Conservation (phyloP, 23 tunicate genomes). For the Botrylloides violaceus region DNA sequence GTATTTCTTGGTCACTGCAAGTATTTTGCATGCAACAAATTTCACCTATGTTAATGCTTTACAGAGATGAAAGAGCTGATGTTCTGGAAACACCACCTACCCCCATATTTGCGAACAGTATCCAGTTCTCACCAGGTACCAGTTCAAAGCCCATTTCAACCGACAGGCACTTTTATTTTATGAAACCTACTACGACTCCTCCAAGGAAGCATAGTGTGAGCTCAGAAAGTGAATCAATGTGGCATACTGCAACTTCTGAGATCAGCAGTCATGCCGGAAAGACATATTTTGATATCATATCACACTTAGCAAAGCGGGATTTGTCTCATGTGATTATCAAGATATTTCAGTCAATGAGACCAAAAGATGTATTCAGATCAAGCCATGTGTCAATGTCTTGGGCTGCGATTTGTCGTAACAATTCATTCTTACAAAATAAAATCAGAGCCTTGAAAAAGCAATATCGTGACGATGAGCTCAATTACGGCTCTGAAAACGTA, state of each 20-base stretch:
- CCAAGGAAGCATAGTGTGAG: neutral
- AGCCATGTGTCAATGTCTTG: slow-evolving; percentile 19
- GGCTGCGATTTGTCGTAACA: neutral
- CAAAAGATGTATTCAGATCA: slow-evolving; percentile 10
- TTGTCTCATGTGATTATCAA: slow-evolving; percentile 18
- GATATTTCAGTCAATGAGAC: neutral
- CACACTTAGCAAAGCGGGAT: neutral
- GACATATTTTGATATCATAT: slow-evolving; percentile 6
- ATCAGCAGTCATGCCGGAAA: neutral
- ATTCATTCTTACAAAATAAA: slow-evolving; percentile 1
- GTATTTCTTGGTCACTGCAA: neutral
- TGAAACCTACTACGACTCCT: neutral
- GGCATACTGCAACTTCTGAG: neutral
- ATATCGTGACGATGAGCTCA: slow-evolving; percentile 11
- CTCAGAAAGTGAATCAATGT: neutral
- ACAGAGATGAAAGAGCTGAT: neutral
- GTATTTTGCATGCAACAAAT: too few species aligned
- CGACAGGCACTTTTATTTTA: neutral
- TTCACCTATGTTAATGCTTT: neutral
- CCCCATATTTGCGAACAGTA: neutral
- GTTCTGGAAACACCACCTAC: neutral
- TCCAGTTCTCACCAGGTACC: neutral
- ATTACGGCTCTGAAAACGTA: slow-evolving; percentile 17
- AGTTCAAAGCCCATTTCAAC: neutral
- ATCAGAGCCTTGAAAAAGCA: slow-evolving; percentile 15